Evolutionary conservation across 2,888 invertebrate species (phyloP).

Genomic region (Erebia aethiops): DNA sequence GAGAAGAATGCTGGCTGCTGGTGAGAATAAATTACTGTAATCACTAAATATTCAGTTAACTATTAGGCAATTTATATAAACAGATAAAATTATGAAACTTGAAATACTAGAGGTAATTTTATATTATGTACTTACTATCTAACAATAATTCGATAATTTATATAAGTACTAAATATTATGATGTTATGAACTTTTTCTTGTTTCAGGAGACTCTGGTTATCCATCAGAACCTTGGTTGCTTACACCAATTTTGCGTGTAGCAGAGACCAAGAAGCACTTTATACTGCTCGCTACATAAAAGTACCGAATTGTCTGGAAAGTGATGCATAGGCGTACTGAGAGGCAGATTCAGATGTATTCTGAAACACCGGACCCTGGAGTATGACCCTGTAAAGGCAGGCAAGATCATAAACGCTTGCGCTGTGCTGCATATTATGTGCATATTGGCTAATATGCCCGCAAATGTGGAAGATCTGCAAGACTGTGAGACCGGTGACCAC

Average conservation of each 20-base stretch:
- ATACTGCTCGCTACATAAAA: not conserved
- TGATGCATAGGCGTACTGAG: too few species aligned
- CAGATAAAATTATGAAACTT: not conserved
- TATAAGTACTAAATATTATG: not conserved
- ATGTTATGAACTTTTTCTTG: constrained; percentile 1
- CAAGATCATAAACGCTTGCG: not conserved
- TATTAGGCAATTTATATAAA: not conserved
- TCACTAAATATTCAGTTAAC: not conserved
- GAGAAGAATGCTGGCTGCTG: constrained; percentile 1
- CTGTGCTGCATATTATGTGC: not conserved
- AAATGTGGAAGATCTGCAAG: not conserved
- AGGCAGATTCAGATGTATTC: too few species aligned
- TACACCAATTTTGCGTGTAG: not conserved
- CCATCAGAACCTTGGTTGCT: not conserved
- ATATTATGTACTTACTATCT: not conserved
- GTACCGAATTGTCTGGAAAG: not conserved
- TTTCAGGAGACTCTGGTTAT: constrained; percentile 2
- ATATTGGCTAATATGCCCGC: not conserved
- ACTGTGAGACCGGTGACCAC: not conserved
- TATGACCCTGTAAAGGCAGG: not conserved
- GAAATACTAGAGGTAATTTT: not conserved
- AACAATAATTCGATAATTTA: not conserved
- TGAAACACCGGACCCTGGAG: not conserved
- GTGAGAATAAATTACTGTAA: not conserved
- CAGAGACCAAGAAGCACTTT: not conserved